phyloP scores from a whole-genome alignment of 2,888 invertebrate species.

The Quadroppia sp. region DNA sequence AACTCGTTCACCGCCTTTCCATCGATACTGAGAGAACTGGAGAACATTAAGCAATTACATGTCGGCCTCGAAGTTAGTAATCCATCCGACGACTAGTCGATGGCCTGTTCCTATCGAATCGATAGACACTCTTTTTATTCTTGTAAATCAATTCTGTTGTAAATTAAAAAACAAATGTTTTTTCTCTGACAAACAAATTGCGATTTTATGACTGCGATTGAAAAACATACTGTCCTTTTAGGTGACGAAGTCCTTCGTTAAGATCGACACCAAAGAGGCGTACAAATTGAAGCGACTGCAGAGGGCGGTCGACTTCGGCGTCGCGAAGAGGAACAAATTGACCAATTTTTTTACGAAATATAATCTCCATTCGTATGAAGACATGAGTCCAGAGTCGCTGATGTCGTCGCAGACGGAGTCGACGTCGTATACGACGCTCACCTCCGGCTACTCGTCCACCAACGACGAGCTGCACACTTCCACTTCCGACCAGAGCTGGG shows the following conservation, averaged over 20 bases:
- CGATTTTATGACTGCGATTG: too few relatives aligned
- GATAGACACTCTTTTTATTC: not conserved
- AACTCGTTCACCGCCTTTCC: not conserved
- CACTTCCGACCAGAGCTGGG: not conserved
- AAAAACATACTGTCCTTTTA: not conserved
- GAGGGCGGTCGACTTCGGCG: not conserved
- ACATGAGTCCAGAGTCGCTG: too few relatives aligned
- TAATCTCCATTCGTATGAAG: too few relatives aligned
- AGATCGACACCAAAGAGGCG: not conserved
- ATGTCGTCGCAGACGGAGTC: too few relatives aligned
- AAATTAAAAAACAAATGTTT: too few relatives aligned
- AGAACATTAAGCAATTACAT: not conserved
- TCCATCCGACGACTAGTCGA: not conserved
- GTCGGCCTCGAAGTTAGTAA: conserved; percentile 3
- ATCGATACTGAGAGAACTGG: not conserved
- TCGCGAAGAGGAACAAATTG: too few relatives aligned
- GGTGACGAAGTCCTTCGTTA: not conserved
- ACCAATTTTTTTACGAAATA: too few relatives aligned
- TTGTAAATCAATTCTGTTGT: not conserved
- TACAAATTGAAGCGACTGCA: not conserved
- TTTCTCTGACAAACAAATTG: too few relatives aligned
- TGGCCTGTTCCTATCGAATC: not conserved
- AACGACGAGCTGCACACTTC: too few relatives aligned
- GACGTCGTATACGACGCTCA: too few relatives aligned
- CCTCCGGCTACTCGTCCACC: too few relatives aligned